Evolutionary conservation across 2,888 invertebrate species (phyloP).

Genomic region (Rugalucina vietnamica): DNA sequence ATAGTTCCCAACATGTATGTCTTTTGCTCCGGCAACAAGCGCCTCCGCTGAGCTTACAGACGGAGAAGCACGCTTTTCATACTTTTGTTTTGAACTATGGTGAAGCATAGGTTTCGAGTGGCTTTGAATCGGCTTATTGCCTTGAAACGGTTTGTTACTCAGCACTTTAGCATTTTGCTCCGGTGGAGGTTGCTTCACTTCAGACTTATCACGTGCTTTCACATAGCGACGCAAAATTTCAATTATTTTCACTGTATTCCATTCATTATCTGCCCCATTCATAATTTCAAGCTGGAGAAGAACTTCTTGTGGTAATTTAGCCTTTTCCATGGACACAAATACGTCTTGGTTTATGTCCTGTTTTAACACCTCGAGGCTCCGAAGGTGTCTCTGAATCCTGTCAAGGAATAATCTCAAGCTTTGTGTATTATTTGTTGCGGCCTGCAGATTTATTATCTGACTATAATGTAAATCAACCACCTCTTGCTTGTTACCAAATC

Average conservation of each 20-base stretch:
- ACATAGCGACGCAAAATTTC: not conserved
- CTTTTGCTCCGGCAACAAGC: not conserved
- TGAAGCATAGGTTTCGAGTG: not conserved
- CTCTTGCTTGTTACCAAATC: conserved; percentile 39
- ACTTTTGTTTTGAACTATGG: not conserved
- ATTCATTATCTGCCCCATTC: conserved; percentile 18
- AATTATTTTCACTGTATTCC: conserved; percentile 4
- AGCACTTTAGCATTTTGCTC: not conserved
- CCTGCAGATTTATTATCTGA: conserved; percentile 24
- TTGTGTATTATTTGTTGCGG: not conserved
- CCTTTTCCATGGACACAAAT: conserved; percentile 28
- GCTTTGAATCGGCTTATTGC: not conserved
- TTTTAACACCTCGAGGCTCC: conserved; percentile 27
- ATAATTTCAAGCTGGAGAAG: conserved; percentile 23
- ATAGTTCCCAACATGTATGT: not conserved
- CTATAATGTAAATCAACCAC: conserved; percentile 35
- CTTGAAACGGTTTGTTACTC: not conserved
- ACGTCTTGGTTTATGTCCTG: conserved; percentile 35
- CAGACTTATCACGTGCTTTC: conserved; percentile 13
- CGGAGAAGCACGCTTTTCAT: not conserved
- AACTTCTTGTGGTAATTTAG: conserved; percentile 25
- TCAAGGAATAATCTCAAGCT: conserved; percentile 27
- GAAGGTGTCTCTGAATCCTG: conserved; percentile 16
- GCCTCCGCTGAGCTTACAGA: conserved; percentile 3
- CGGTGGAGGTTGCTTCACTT: not conserved